These are phyloP conservation scores for Anser cygnoides DNA, from an alignment of 2,113 vertebrate species.

Conservation along the genomic window DNA sequence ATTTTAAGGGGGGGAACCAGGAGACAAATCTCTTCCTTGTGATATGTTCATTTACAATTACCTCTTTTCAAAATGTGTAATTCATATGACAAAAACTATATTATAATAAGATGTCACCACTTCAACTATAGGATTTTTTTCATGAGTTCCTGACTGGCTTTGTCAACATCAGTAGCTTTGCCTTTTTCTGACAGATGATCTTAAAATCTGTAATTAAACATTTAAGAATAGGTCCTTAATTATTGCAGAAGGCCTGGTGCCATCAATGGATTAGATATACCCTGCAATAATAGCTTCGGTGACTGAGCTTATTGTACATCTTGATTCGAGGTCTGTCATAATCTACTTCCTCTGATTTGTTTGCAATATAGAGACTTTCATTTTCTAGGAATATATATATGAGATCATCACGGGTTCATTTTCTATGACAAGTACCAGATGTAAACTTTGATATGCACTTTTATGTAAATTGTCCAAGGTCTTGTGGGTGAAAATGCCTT, in stretches of 20 bases:
- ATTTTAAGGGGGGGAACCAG: not conserved
- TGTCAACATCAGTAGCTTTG: not conserved
- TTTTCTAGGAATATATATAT: not conserved
- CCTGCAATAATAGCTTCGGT: not conserved
- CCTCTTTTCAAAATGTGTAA: not conserved
- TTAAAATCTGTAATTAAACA: not conserved
- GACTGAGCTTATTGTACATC: not conserved
- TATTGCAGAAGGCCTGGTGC: not conserved
- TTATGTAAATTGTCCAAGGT: not conserved
- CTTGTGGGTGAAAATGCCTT: not conserved
- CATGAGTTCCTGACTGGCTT: not conserved
- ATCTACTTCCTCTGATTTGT: not conserved
- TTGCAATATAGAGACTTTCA: not conserved
- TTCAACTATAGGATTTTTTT: not conserved
- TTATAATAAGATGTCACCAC: not conserved
- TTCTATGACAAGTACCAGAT: not conserved
- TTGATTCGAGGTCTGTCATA: accelerated
- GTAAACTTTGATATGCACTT: not conserved
- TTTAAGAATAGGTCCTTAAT: not conserved
- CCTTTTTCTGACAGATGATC: not conserved
- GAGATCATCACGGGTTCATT: not conserved
- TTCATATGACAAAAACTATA: not conserved
- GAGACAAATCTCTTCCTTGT: not conserved
- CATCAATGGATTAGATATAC: not conserved
- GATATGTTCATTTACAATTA: not conserved